phyloP scores from a whole-genome alignment of 2,888 invertebrate species.

The Malachius bipustulatus region DNA sequence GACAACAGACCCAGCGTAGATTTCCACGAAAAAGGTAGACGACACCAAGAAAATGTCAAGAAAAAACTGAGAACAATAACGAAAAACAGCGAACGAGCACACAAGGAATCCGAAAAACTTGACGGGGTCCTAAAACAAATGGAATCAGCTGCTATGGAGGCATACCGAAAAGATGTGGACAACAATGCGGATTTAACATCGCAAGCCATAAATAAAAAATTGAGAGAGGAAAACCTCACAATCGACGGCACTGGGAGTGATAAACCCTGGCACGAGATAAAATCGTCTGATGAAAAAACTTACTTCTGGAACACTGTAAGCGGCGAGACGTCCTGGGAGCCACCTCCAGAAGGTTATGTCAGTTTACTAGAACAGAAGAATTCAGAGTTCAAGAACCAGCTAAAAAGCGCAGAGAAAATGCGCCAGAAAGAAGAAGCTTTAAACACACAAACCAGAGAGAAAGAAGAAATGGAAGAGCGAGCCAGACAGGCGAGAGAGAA shows the following conservation, averaged over 20 bases:
- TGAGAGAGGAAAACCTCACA: conserved; percentile 29
- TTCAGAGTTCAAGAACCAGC: conserved; percentile 38
- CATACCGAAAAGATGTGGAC: conserved; percentile 75
- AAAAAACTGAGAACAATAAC: conserved; percentile 74
- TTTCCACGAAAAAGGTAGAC: conserved; percentile 87
- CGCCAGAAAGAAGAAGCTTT: conserved; percentile 22
- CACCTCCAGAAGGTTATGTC: conserved; percentile 60
- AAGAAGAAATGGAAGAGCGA: conserved; percentile 42
- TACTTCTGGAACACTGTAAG: conserved; percentile 82
- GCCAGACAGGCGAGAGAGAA: conserved; percentile 39
- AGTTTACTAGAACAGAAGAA: conserved; percentile 48
- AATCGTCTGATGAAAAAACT: conserved; percentile 59
- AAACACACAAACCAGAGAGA: conserved; percentile 27
- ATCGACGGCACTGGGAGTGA: conserved; percentile 26
- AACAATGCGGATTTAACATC: conserved; percentile 52
- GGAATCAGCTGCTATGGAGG: conserved; percentile 82
- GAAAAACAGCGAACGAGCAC: conserved; percentile 70
- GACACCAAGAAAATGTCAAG: conserved; percentile 85
- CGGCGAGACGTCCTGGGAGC: conserved; percentile 64
- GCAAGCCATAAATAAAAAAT: conserved; percentile 35
- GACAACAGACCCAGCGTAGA: conserved; percentile 94
- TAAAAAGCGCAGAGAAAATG: conserved; percentile 30
- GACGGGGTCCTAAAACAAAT: conserved; percentile 73
- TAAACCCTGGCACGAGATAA: conserved; percentile 67
- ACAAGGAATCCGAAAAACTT: conserved; percentile 63